Percentiles rank a stretch among this genome's conserved stretches.
Evolutionary conservation across 2,113 vertebrate genomes (phyloP).

Genomic region (Pluvialis apricaria): DNA sequence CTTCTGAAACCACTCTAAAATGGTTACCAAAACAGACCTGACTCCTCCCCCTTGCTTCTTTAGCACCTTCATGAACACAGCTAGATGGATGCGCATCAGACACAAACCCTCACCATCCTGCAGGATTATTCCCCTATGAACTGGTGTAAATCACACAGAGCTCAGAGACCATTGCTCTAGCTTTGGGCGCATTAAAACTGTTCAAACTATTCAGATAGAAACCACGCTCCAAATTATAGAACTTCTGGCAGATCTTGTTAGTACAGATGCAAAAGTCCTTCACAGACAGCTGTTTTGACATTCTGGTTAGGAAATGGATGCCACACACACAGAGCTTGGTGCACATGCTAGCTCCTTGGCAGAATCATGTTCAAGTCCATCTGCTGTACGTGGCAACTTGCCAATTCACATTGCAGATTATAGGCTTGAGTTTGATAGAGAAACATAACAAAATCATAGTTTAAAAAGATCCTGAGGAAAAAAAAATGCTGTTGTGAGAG

Average conservation of each 20-base stretch:
- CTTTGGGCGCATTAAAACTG: not conserved
- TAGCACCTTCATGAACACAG: not conserved
- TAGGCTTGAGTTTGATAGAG: not conserved
- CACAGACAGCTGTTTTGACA: constrained; percentile 38
- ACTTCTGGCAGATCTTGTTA: not conserved
- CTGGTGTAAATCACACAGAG: not conserved
- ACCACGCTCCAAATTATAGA: not conserved
- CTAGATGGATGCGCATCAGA: not conserved
- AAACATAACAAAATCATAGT: not conserved
- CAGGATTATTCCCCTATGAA: not conserved
- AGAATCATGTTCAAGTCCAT: constrained; percentile 51
- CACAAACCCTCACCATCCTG: not conserved
- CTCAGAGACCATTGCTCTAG: not conserved
- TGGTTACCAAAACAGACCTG: not conserved
- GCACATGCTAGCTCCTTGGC: constrained; percentile 20
- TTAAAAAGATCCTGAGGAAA: not conserved
- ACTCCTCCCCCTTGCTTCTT: not conserved
- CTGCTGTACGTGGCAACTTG: constrained; percentile 46
- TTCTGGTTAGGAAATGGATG: constrained; percentile 23
- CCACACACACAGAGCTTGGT: not conserved
- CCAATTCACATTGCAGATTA: constrained; percentile 27
- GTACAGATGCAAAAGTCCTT: constrained; percentile 13
- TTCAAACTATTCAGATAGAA: not conserved
- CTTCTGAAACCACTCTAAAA: not conserved
- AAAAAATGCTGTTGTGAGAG: not conserved